Evolutionary conservation across 2,888 invertebrate species (phyloP).

Genomic region (Eurytoma californica): DNA sequence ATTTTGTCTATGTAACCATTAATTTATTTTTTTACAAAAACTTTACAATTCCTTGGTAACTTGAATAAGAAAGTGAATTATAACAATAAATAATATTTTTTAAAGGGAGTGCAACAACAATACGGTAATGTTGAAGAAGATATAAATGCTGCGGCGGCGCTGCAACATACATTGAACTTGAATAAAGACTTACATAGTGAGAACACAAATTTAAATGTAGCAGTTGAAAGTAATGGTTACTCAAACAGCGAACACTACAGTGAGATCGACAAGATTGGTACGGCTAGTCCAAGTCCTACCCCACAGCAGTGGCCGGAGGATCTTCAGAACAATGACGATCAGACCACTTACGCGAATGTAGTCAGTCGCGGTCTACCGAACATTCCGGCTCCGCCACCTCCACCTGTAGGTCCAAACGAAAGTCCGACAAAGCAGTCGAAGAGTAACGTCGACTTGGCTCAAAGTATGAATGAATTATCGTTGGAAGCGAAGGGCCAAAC

Average conservation of each 20-base stretch:
- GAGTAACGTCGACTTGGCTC: conserved; percentile 68
- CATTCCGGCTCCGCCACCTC: conserved; percentile 62
- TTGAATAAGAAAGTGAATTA: not conserved
- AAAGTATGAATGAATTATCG: conserved; percentile 64
- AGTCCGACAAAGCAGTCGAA: conserved; percentile 64
- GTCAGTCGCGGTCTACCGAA: conserved; percentile 56
- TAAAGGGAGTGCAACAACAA: conserved; percentile 58
- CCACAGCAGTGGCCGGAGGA: conserved; percentile 71
- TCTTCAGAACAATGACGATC: conserved; percentile 57
- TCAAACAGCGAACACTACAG: conserved; percentile 66
- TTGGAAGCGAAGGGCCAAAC: conserved; percentile 61
- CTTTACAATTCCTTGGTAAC: too few species aligned
- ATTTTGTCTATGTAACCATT: not conserved
- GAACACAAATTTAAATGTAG: conserved; percentile 63
- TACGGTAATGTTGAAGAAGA: conserved; percentile 68
- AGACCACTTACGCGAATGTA: conserved; percentile 66
- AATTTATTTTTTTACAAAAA: not conserved
- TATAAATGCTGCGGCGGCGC: conserved; percentile 47
- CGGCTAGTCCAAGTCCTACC: conserved; percentile 54
- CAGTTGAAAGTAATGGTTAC: conserved; percentile 58
- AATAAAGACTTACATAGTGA: conserved; percentile 66
- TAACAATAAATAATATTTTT: not conserved
- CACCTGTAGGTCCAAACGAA: conserved; percentile 66
- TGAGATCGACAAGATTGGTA: conserved; percentile 67
- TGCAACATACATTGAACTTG: conserved; percentile 64